These are phyloP conservation scores for Thalassoma bifasciatum DNA, from an alignment of 2,113 vertebrate species.

Conservation along the genomic window DNA sequence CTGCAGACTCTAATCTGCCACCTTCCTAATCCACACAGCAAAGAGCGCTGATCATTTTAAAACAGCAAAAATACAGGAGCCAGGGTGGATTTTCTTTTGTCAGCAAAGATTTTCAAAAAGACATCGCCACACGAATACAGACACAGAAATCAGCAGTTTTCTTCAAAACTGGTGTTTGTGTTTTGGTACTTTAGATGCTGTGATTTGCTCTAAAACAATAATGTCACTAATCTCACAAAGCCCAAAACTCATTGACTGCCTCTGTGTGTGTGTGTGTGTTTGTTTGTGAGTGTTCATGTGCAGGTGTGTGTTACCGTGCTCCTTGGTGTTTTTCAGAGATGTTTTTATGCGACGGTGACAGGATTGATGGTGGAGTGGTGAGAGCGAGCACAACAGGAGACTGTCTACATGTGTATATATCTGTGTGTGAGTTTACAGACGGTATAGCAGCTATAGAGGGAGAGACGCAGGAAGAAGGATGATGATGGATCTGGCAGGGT, in stretches of 20 bases:
- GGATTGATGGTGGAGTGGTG: slow-evolving; percentile 47
- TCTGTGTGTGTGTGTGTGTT: not conserved
- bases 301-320: not conserved
- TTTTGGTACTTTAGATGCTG: not conserved
- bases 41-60: slow-evolving; percentile 62
- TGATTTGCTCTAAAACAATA: not conserved
- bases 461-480: slow-evolving; percentile 59
- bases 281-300: not conserved
- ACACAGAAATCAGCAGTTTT: slow-evolving; percentile 15
- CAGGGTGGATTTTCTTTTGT: slow-evolving; percentile 26
- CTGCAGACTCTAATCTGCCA: slow-evolving; percentile 71
- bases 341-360: slow-evolving; percentile 50
- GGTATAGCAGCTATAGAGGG: slow-evolving; percentile 61
- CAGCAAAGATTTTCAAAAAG: slow-evolving; percentile 7
- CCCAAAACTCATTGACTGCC: not conserved
- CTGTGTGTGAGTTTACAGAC: slow-evolving; percentile 34
- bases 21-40: slow-evolving; percentile 72
- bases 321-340: slow-evolving; percentile 31
- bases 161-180: not conserved
- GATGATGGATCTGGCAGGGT: slow-evolving; percentile 73
- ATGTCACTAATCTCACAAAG: too few relatives aligned
- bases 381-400: slow-evolving; percentile 58
- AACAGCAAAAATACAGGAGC: slow-evolving; percentile 64
- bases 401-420: slow-evolving; percentile 53
- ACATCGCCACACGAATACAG: not conserved